phyloP scores from a whole-genome alignment of 1,140 invertebrate genomes.

The Lethocerus indicus region DNA sequence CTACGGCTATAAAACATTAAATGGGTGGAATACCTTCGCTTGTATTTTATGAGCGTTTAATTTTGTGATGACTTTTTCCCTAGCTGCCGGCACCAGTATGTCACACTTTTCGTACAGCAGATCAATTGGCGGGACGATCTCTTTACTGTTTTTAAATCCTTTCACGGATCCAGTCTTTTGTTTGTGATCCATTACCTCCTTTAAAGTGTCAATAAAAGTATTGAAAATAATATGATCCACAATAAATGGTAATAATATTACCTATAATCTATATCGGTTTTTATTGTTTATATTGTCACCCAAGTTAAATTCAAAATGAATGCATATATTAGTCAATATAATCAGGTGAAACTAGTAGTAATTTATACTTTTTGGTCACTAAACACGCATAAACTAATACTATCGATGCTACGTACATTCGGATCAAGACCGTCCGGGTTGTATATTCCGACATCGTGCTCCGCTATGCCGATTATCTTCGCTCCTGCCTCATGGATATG shows the following conservation, averaged over 20 bases:
- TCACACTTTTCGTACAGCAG: slow-evolving; percentile 65
- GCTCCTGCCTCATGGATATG: slow-evolving; percentile 63
- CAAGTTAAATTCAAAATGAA: too few relatives aligned
- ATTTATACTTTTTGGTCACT: too few relatives aligned
- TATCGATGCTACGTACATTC: slow-evolving; percentile 1
- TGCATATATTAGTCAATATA: too few relatives aligned
- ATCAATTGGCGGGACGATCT: slow-evolving; percentile 33
- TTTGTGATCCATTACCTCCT: slow-evolving; percentile 34
- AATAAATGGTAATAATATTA: too few relatives aligned
- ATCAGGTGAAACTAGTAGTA: too few relatives aligned
- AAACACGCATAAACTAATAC: too few relatives aligned
- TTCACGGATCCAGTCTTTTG: slow-evolving; percentile 49
- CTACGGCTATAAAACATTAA: too few relatives aligned
- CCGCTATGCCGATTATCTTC: slow-evolving; percentile 62
- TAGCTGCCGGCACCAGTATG: slow-evolving; percentile 72
- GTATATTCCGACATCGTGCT: slow-evolving; percentile 49
- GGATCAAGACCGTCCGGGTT: slow-evolving; percentile 46
- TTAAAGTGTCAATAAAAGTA: too few relatives aligned
- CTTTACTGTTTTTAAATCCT: slow-evolving; percentile 54
- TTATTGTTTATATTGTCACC: too few relatives aligned
- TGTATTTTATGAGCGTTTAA: slow-evolving; percentile 60
- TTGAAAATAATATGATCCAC: too few relatives aligned
- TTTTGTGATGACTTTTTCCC: slow-evolving; percentile 60
- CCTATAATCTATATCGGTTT: too few relatives aligned
- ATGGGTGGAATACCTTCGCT: slow-evolving; percentile 53